Evolutionary conservation across 2,797 vertebrate species (phyloP).

Genomic region (Acanthornis magna): DNA sequence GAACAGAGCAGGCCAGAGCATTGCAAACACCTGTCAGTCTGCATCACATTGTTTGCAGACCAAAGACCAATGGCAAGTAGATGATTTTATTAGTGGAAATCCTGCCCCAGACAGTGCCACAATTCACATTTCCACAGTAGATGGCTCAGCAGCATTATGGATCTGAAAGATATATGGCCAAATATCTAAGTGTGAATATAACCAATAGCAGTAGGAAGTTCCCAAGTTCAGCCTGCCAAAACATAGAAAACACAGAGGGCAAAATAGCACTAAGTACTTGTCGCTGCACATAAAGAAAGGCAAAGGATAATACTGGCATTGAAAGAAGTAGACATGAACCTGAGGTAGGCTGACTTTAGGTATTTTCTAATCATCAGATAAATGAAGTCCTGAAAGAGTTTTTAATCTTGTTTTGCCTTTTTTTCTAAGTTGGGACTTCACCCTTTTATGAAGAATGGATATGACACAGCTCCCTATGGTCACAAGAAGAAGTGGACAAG

Average conservation of each 20-base stretch:
- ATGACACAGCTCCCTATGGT: background rate
- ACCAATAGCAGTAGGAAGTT: background rate
- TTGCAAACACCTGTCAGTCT: background rate
- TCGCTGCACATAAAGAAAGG: background rate
- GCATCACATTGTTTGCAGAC: background rate
- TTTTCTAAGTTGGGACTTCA: background rate
- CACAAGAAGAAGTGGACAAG: background rate
- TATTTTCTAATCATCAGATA: background rate
- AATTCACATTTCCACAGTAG: background rate
- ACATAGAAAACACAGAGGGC: background rate
- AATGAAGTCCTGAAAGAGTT: background rate
- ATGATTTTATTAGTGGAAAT: background rate
- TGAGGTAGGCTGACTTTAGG: background rate
- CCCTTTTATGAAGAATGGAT: background rate
- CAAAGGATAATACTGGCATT: background rate
- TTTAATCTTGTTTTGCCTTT: background rate
- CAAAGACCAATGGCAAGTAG: background rate
- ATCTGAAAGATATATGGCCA: background rate
- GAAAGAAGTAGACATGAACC: background rate
- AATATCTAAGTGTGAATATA: background rate
- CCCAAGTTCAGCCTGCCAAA: background rate
- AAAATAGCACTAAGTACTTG: background rate
- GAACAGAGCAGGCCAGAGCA: background rate
- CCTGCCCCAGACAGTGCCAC: background rate
- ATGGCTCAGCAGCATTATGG: background rate